Conservation (phyloP, 2,888 invertebrate genomes). For the Thereva unica region DNA sequence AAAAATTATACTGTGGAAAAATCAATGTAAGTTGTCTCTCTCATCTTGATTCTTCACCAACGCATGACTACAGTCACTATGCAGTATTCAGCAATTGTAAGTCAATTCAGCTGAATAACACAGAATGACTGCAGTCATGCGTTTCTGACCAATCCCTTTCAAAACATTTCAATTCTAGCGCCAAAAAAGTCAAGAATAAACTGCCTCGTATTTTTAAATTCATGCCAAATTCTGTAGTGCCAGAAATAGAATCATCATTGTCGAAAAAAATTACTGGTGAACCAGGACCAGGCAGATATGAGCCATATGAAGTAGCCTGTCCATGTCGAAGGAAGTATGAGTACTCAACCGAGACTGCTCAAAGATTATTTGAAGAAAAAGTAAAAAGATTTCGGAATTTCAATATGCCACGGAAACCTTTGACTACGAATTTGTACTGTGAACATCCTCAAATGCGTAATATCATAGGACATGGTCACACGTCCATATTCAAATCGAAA, state of each 20-base stretch:
- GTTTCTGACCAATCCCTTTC: too few species aligned
- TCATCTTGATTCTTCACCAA: neutral
- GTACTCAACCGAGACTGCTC: constrained; percentile 19
- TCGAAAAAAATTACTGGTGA: neutral
- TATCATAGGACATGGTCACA: constrained; percentile 46
- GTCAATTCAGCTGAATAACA: neutral
- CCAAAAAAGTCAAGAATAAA: constrained; percentile 1
- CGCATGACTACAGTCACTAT: neutral
- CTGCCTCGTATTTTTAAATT: constrained; percentile 15
- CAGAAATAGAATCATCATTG: constrained; percentile 5
- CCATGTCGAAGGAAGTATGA: constrained; percentile 29
- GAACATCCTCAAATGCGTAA: constrained; percentile 15
- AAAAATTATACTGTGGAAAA: constrained; percentile 12
- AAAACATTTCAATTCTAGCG: neutral
- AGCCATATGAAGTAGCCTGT: constrained; percentile 33
- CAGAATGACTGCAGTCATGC: too few species aligned
- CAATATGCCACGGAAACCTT: constrained; percentile 8
- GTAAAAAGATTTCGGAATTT: constrained; percentile 6
- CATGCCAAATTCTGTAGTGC: constrained; percentile 36
- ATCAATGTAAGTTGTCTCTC: neutral
- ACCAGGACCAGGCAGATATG: constrained; percentile 47
- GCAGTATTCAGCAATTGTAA: neutral
- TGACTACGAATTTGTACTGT: constrained; percentile 24
- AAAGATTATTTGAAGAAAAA: constrained; percentile 1
- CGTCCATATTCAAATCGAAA: constrained; percentile 46